Base-by-base conservation (phyloP, 1,140 invertebrate genomes). In the Drosophila kurseongensis region DNA sequence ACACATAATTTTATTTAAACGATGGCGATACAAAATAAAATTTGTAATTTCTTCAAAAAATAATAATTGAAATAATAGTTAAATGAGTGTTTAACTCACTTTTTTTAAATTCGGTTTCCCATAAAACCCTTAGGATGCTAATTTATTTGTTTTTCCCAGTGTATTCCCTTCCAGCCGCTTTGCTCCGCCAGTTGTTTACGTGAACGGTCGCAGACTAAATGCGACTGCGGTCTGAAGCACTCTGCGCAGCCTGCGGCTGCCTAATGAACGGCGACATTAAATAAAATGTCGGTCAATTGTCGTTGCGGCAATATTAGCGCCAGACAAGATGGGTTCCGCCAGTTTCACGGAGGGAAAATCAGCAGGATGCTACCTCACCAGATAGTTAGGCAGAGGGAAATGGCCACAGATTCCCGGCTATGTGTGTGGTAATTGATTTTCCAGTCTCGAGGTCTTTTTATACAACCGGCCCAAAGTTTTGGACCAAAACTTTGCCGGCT, bases 261-360 rank as follows among this genome's bases (percentile, higher is more conserved):
- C 84, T 88, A 88, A 88, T 88, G 83, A 88, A 89, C 83, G 79
- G 76, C 75, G 83, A 80, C 83, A 86, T 86, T 86, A 86, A 86
- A 86, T 86, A 89, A 86, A 86, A 86, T 88, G 83, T 88, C 72
- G 83, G 83, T 86, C 83, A 88, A 86, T 86, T 86, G 83, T 86
- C 79, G 75, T 83, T 85, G 82, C 35, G 82, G 82, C 58, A 63
- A 68, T 86, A 78, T 78, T 75, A 78, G 61, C 60, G 69, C 42
- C 71, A 82, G 79, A 83, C 83, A 86, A 78, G 75, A 65, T 65
- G 56, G 23, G 29, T 35, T n/a, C 42, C 45, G 44, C 45, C 23
- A 54, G 12, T 18, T 18, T 32, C 59, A 47, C 18, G 32, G 8
- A 12, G 18, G 55, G 38, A 14, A 32, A 62, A 32, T 32, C 18